Evolutionary conservation across 2,797 vertebrate genomes (phyloP), one percentile per base, ranked within the genome.

Genomic region (Fundulus diaphanus): DNA sequence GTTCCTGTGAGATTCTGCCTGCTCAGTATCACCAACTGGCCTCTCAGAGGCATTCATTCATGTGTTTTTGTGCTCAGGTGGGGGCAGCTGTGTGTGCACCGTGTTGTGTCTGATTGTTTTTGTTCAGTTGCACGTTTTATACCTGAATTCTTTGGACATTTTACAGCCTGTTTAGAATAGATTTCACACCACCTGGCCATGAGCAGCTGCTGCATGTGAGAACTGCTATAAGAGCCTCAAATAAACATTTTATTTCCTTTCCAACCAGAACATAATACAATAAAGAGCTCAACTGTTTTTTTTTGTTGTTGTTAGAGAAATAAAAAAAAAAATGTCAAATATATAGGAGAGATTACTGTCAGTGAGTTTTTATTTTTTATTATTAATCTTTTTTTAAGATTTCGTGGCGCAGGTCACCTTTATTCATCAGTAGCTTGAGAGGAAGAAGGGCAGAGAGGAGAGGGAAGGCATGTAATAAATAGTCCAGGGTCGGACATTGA

Each of bases 91-190:
- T 29, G 33, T 29, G 18, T 27, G 29, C 74, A 74, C 77, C 20
- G 8, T 35, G 20, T 37, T 37, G 33, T 22, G 59, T 31, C 9
- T 24, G 18, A 35, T 63, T 63, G 59, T 37, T 63, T 63, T 35
- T 29, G 61, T 79, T 74, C 48, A 61, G 65, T 31, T 73, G 35
- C 49, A 63, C 12, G 24, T 70, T 63, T 54, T 72, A 37, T 33
- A 49, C n/a, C 44, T 57, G 22, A 54, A 77, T 31, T 46, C 35
- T 20, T 59, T 51, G 54, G 46, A 70, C 20, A 37, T 70, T 59
- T 40, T 74, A 65, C 54, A 44, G 56, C n/a, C 22, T 77, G 31
- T 74, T 68, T 20, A 35, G 37, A 29, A 66, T 72, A 33, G 61
- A 49, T 68, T 68, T 76, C 31, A 35, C 31, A 11, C 75, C 69